A percentile compares a stretch with the other conserved stretches of the same genome.
These are phyloP conservation scores for Phalacrocorax pelagicus DNA, from an alignment of 2,113 vertebrate genomes.

Conservation along the genomic window DNA sequence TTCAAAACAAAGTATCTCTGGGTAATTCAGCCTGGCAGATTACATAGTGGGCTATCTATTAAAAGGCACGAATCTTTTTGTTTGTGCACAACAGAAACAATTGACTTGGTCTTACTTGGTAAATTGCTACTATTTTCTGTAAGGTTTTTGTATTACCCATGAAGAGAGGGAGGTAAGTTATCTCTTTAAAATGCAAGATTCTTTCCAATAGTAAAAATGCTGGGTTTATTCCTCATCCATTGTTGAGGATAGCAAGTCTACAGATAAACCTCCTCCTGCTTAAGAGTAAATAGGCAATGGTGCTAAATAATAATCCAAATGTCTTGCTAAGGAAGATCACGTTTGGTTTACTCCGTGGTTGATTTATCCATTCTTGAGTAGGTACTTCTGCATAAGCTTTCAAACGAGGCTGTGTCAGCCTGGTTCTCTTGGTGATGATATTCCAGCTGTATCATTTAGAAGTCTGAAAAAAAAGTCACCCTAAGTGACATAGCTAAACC, in stretches of 20 bases:
- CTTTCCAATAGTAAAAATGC: constrained; percentile 1
- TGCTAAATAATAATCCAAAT: background rate
- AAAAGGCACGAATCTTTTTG: constrained; percentile 56
- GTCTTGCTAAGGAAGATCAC: background rate
- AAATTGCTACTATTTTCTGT: constrained; percentile 65
- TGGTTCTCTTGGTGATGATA: background rate
- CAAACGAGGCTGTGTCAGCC: background rate
- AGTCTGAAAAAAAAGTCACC: background rate
- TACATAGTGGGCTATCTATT: constrained; percentile 53
- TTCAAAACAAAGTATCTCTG: constrained; percentile 76
- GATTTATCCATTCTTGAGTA: background rate
- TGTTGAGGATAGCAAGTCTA: background rate
- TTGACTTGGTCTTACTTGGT: constrained; percentile 64
- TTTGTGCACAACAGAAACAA: constrained; percentile 68
- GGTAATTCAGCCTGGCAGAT: constrained; percentile 67
- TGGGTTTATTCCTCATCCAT: background rate
- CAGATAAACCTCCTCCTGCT: background rate
- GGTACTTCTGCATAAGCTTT: background rate
- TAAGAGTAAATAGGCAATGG: background rate
- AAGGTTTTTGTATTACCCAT: constrained; percentile 14
- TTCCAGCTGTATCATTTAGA: background rate
- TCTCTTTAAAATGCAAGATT: constrained; percentile 30
- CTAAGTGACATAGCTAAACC: background rate
- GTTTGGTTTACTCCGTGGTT: background rate
- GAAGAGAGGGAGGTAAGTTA: constrained; percentile 14